phyloP scores from a whole-genome alignment of 1,140 invertebrate genomes.

The Anastatus disparis region DNA sequence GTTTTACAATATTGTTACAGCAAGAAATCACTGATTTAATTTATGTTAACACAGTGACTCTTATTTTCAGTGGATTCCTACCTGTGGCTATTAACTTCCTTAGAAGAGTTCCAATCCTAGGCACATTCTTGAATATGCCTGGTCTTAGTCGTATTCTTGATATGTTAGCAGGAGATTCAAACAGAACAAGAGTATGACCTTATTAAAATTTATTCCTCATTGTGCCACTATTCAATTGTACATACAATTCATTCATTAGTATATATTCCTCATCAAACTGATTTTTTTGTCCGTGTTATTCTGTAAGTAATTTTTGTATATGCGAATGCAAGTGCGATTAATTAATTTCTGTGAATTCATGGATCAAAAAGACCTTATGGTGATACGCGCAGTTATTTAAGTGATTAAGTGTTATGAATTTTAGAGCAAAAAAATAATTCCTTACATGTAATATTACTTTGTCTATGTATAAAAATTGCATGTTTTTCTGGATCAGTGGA shows the following conservation, averaged over 20 bases:
- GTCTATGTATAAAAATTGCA: not conserved
- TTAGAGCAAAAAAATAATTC: not conserved
- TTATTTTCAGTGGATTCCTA: constrained; percentile 80
- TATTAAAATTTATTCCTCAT: constrained; percentile 42
- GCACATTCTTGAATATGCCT: constrained; percentile 79
- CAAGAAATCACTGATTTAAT: no score
- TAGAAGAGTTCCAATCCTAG: constrained; percentile 79
- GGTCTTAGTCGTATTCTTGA: constrained; percentile 74
- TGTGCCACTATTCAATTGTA: constrained; percentile 51
- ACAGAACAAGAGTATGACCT: constrained; percentile 72
- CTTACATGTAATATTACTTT: not conserved
- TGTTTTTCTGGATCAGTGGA: no score
- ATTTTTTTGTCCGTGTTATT: constrained; percentile 8
- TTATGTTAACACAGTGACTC: not conserved
- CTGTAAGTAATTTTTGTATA: constrained; percentile 17
- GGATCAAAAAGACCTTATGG: not conserved
- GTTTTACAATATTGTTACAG: no score
- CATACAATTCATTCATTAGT: constrained; percentile 48
- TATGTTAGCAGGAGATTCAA: constrained; percentile 71
- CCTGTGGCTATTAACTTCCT: constrained; percentile 92
- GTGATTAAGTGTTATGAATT: constrained; percentile 22
- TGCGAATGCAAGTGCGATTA: constrained; percentile 2
- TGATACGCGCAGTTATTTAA: constrained; percentile 10
- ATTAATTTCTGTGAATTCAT: constrained; percentile 13
- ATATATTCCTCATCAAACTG: constrained; percentile 18